Evolutionary conservation across 2,797 vertebrate genomes (phyloP).

Genomic region (Myoxocephalus aenaeus): DNA sequence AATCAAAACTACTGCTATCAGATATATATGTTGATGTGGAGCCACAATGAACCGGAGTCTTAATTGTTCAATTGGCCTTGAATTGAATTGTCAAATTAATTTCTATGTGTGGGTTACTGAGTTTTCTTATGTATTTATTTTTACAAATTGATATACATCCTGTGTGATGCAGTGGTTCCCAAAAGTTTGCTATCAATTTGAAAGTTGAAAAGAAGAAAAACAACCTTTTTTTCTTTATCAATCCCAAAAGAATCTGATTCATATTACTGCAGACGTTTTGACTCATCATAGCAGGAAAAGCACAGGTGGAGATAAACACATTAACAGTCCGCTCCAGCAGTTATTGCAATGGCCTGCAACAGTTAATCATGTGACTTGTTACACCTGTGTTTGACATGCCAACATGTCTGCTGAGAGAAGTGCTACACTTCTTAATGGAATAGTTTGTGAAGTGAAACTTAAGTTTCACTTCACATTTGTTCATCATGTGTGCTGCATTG

Average conservation of each 20-base stretch:
- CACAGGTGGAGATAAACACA: not conserved
- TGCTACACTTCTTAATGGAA: too few relatives aligned
- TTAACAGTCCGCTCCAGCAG: not conserved
- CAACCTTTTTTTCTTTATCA: not conserved
- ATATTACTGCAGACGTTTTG: not conserved
- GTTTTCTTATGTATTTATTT: not conserved
- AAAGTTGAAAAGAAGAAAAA: not conserved
- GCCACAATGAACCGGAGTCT: not conserved
- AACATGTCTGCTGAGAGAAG: not conserved
- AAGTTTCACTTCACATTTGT: not conserved
- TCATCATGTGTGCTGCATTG: not conserved
- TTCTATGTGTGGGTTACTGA: not conserved
- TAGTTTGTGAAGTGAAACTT: too few relatives aligned
- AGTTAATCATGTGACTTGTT: not conserved
- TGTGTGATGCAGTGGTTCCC: not conserved
- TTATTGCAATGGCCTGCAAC: not conserved
- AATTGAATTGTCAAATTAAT: not conserved
- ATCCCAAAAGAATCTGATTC: too few relatives aligned
- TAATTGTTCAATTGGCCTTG: not conserved
- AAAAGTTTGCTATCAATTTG: not conserved
- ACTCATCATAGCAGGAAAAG: not conserved
- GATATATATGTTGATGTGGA: conserved; percentile 2
- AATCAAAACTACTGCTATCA: conserved; percentile 36
- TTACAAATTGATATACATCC: not conserved
- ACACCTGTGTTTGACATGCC: not conserved